Evolutionary conservation across 2,797 vertebrate species (phyloP), one percentile per base, ranked within the genome.

Genomic region (Poeciliopsis infans): DNA sequence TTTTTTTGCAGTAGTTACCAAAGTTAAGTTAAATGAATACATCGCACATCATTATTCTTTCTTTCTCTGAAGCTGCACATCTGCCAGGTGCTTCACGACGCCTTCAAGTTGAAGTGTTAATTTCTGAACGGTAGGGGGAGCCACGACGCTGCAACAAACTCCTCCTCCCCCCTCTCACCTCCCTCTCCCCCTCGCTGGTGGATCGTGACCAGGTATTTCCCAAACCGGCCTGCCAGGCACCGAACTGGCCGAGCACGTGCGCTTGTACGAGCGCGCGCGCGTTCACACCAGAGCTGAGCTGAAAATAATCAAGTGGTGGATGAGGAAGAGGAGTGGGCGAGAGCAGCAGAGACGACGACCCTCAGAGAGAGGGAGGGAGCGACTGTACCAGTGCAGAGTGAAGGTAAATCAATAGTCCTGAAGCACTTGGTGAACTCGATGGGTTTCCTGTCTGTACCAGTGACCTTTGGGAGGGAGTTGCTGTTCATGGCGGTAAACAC

Each of bases 121-220:
- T 64, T 80, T 76, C 3, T 18, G 78, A 66, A 25, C 94, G 79
- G 55, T 80, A 94, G 95, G 83, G 89, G 95, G 93, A 87, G 91
- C 49, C 83, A 78, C 78, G 36, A 46, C 59, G 85, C 87, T 81
- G 66, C 75, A 33, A 76, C 73, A 74, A 81, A 82, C 6, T 39
- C 36, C 5, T 36, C 36, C 3, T 36, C 36, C 36, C 36, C 4
- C 36, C 39, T n/a, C 0, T 5, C 39, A 39, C 39, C 39, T 5
- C 39, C 39, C 39, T 7, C 39, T 31, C 31, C 31, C 31, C 69
- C 73, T 71, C 82, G 49, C 53, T 87, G 79, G 87, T 83, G 83
- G 93, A 94, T 96, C 94, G 94, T 95, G 95, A 96, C 94, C 92
- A 93, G 95, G 95, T 96, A 94, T 96, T 96, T 96, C 95, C 96